Base-by-base conservation (phyloP, 2,888 invertebrate species). In the Hirtodrosophila alboralis region DNA sequence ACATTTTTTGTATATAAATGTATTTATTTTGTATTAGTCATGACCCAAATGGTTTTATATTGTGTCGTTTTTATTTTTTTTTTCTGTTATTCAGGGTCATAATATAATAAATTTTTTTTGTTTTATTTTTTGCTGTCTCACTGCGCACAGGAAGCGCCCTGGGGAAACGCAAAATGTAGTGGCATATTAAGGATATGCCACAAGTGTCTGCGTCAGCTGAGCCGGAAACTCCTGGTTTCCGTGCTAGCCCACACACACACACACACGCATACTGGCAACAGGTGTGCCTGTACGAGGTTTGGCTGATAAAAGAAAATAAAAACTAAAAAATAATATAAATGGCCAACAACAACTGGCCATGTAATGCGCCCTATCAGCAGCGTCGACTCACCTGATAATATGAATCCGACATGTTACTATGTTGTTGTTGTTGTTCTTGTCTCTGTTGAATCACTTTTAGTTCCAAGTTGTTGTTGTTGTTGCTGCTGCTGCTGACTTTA, bases 371-470 rank as follows among this genome's bases (percentile, higher is more conserved):
- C 71, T 75, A 71, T 75, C 64, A 60, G 44, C 28, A 27, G 44
- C 47, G 59, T 37, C 49, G 44, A 69, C 86, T 88, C 86, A 90
- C 90, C 90, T 90, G 90, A 87, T 90, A 90, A 83, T 90, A 90
- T 63, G 90, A 90, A 84, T 90, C 90, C 86, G 90, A 90, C 90
- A 90, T 90, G 86, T 84, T 90, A 78, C 59, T 54, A 30, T 43
- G 44, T 52, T 61, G 48, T 47, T 72, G 31, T 41, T 36, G 53
- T 54, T 36, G 44, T 53, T 45, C 41, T 58, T 66, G 27, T 56
- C 34, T 43, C 30, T 13, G 66, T 62, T 63, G 66, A 72, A 60
- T 62, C 72, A 62, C 53, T 65, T 43, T 44, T 45, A 45, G 33
- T 66, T 34, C 53, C 27, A 31, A 47, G 38, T 47, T 38, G 30